Evolutionary conservation across 2,888 invertebrate genomes (phyloP).

Genomic region (Hirtodrosophila cameraria): DNA sequence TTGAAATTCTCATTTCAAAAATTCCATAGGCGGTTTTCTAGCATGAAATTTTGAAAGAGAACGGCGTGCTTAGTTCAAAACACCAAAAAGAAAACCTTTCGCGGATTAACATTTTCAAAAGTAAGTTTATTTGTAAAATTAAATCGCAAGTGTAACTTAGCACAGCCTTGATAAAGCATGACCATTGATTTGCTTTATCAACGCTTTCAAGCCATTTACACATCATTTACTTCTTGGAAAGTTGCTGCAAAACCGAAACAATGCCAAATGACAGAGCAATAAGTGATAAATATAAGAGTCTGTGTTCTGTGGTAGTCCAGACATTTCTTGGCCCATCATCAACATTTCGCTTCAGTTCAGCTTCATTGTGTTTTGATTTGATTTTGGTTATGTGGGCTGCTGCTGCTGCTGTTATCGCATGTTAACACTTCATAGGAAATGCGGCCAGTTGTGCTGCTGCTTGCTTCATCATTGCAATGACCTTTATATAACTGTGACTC

Average conservation of each 20-base stretch:
- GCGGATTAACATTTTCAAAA: no score
- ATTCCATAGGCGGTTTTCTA: no score
- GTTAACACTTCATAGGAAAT: conserved; percentile 80
- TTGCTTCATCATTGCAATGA: conserved; percentile 70
- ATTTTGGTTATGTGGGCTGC: conserved; percentile 13
- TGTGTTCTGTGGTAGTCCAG: not conserved
- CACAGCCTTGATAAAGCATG: no score
- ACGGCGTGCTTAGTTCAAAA: no score
- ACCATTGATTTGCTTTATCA: conserved; percentile 73
- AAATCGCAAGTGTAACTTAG: no score
- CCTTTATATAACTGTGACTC: conserved; percentile 53
- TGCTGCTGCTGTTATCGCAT: conserved; percentile 64
- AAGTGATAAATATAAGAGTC: conserved; percentile 34
- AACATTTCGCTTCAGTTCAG: conserved; percentile 61
- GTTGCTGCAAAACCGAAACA: conserved; percentile 46
- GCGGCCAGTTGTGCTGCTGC: conserved; percentile 12
- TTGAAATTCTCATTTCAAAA: no score
- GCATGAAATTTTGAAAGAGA: no score
- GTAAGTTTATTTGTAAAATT: no score
- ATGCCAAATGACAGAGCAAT: conserved; percentile 62
- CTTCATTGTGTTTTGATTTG: conserved; percentile 72
- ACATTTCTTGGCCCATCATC: conserved; percentile 34
- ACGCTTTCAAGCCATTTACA: conserved; percentile 70
- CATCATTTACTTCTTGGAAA: conserved; percentile 66
- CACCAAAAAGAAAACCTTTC: conserved; percentile 3